Percentiles rank a stretch among this genome's conserved stretches.
Evolutionary conservation across 2,797 vertebrate genomes (phyloP).

Genomic region (Paramormyrops hopkinsi): DNA sequence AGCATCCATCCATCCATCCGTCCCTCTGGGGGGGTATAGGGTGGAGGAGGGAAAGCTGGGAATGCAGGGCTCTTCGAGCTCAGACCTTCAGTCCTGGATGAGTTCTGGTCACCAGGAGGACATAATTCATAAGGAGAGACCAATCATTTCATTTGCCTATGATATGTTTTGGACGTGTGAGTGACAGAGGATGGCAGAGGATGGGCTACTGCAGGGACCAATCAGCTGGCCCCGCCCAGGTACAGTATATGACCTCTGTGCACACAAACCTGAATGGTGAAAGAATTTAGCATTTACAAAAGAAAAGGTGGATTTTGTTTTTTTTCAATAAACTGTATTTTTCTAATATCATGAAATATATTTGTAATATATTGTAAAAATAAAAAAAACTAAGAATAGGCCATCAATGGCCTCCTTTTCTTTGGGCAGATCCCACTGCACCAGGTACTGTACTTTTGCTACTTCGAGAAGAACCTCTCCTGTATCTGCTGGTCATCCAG

Average conservation of each 20-base stretch:
- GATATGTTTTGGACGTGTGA: neutral
- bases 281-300: neutral
- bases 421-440: neutral
- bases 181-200: neutral
- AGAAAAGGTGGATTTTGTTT: neutral
- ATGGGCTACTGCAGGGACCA: neutral
- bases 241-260: neutral
- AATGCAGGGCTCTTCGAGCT: neutral
- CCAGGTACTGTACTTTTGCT: neutral
- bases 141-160: neutral
- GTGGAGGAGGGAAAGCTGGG: neutral
- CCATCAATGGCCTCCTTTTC: neutral
- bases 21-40: neutral
- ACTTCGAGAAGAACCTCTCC: no score
- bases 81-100: neutral
- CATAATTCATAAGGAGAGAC: neutral
- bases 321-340: neutral
- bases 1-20: neutral
- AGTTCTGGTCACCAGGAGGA: neutral
- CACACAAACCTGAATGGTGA: neutral
- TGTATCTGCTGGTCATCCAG: neutral
- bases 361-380: neutral
- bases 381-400: neutral
- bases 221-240: neutral
- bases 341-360: neutral